phyloP scores from a whole-genome alignment of 2,888 invertebrate genomes.

The Drosophila niveifrons region DNA sequence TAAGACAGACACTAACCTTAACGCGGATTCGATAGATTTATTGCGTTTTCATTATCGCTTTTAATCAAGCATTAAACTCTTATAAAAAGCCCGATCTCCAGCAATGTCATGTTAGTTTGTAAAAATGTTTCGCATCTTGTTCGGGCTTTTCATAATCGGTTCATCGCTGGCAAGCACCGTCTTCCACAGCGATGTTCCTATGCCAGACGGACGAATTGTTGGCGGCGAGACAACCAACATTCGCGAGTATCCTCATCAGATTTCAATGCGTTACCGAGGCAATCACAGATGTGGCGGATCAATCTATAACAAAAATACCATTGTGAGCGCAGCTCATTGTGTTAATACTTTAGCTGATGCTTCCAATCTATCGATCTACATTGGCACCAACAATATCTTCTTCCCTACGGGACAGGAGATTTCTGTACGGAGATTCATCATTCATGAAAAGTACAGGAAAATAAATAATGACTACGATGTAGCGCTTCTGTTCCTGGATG shows the following conservation, averaged over 20 bases:
- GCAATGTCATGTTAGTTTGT: slow-evolving; percentile 44
- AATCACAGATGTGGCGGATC: slow-evolving; percentile 80
- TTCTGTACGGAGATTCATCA: slow-evolving; percentile 86
- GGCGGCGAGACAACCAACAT: slow-evolving; percentile 68
- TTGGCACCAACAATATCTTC: slow-evolving; percentile 55
- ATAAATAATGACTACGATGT: slow-evolving; percentile 87
- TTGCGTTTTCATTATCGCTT: slow-evolving; percentile 23
- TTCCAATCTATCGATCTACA: slow-evolving; percentile 64
- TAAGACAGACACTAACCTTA: too few species aligned
- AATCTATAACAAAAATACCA: slow-evolving; percentile 54
- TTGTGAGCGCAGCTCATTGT: slow-evolving; percentile 80
- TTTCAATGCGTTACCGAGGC: slow-evolving; percentile 76
- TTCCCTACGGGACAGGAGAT: slow-evolving; percentile 63
- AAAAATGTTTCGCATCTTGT: slow-evolving; percentile 61
- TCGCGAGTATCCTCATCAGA: slow-evolving; percentile 71
- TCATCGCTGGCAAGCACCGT: slow-evolving; percentile 48
- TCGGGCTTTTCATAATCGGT: slow-evolving; percentile 47
- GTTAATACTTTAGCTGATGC: slow-evolving; percentile 49
- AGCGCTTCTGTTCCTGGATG: slow-evolving; percentile 87
- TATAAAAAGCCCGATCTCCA: slow-evolving; percentile 37
- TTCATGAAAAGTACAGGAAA: slow-evolving; percentile 87
- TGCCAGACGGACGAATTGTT: slow-evolving; percentile 80
- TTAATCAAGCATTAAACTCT: slow-evolving; percentile 9
- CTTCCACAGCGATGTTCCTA: slow-evolving; percentile 39
- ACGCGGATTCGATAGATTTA: slow-evolving; percentile 26